phyloP scores from a whole-genome alignment of 2,888 invertebrate species.

The Polydrusus cervinus region DNA sequence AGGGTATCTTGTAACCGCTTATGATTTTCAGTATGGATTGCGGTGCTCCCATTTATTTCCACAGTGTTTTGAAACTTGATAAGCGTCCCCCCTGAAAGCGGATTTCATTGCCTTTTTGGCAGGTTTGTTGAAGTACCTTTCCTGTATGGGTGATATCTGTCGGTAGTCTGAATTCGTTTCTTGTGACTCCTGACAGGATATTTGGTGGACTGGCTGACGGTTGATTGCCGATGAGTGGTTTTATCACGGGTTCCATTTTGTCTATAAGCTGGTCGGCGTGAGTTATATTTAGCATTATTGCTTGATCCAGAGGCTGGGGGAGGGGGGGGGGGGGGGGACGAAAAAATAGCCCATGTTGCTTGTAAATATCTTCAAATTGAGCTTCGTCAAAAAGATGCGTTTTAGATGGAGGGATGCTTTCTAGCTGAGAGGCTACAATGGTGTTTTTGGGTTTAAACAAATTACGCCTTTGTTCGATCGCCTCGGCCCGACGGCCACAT shows the following conservation, averaged over 20 bases:
- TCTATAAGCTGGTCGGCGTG: not conserved
- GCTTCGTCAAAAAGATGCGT: slow-evolving; percentile 5
- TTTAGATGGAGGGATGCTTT: slow-evolving; percentile 15
- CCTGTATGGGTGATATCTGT: not conserved
- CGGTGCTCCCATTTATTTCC: slow-evolving; percentile 3
- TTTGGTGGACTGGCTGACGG: not conserved
- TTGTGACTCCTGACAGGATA: not conserved
- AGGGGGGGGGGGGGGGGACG: not conserved
- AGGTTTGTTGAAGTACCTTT: too few relatives aligned
- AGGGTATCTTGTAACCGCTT: too few relatives aligned
- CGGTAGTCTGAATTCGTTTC: not conserved
- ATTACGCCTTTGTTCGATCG: too few relatives aligned
- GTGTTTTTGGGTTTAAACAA: too few relatives aligned
- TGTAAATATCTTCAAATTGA: not conserved
- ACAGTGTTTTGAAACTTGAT: not conserved
- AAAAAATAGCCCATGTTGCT: slow-evolving; percentile 16
- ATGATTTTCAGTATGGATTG: slow-evolving; percentile 2
- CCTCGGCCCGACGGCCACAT: too few relatives aligned
- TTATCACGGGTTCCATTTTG: not conserved
- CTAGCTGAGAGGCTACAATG: not conserved
- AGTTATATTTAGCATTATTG: not conserved
- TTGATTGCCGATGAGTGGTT: not conserved
- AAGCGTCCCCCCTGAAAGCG: slow-evolving; percentile 8
- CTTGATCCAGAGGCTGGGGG: not conserved
- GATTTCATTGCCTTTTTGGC: not conserved